Percentiles rank a stretch among this genome's conserved stretches.
Conservation (phyloP, 2,888 invertebrate genomes). For the Tetragonula carbonaria region DNA sequence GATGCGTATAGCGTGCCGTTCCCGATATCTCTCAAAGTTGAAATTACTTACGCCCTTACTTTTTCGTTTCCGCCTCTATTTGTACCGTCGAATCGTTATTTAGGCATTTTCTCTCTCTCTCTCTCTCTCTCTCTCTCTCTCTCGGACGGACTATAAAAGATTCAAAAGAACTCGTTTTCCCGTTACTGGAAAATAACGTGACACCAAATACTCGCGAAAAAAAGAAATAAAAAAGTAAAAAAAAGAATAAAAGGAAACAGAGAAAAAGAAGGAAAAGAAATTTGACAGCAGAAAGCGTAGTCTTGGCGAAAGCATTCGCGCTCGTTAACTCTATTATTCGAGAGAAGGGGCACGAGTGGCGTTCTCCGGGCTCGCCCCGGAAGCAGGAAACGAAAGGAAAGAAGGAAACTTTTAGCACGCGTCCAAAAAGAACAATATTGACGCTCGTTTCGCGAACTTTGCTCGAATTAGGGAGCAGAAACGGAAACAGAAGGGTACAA, state of each 20-base stretch:
- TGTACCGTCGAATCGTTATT: neutral
- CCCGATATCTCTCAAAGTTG: neutral
- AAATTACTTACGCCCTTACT: neutral
- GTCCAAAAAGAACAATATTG: slow-evolving; percentile 73
- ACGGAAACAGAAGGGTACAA: slow-evolving; percentile 21
- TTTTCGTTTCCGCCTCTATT: neutral
- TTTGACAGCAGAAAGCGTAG: neutral
- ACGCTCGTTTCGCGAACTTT: slow-evolving; percentile 65
- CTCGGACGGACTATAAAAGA: too few relatives aligned
- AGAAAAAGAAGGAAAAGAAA: neutral
- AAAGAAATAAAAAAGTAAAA: neutral
- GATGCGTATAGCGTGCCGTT: neutral
- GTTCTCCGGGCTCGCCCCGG: slow-evolving; percentile 1
- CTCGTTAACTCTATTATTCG: slow-evolving; percentile 32
- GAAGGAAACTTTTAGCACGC: slow-evolving; percentile 47
- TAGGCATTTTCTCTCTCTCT: neutral
- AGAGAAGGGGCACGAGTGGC: neutral
- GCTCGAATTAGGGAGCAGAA: slow-evolving; percentile 59
- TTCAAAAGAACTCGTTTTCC: too few relatives aligned
- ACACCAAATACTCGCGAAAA: too few relatives aligned
- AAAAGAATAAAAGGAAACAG: neutral
- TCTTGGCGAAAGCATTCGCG: slow-evolving; percentile 9
- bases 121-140: too few relatives aligned
- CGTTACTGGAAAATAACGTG: too few relatives aligned
- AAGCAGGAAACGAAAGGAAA: slow-evolving; percentile 13